Base-by-base conservation (phyloP, 2,113 vertebrate species). In the Bothrops jararaca region DNA sequence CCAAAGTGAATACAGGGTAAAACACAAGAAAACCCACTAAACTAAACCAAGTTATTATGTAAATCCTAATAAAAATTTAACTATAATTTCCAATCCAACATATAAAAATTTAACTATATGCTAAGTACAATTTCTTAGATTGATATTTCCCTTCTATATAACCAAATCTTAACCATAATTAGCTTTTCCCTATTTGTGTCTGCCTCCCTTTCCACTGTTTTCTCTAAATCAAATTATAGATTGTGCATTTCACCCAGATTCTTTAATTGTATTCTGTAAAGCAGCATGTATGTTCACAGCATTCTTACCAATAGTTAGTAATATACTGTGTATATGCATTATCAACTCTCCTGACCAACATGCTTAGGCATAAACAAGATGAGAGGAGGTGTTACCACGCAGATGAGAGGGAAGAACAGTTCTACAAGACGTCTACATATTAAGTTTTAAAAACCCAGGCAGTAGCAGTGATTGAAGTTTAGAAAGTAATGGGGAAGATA, bases 401-500 rank as follows among this genome's bases (percentile, higher is more conserved):
- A 34, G 7, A 42, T 80, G 74, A 80, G 18, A 80, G 74, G 74
- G 34, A 42, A 80, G 18, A 80, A 80, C 50, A 22, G 29, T 53
- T 88, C 26, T 88, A 53, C 26, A 53, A 53, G 50, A 88, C 48
- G n/a, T 54, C 50, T 88, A 53, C 45, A 88, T 56, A n/a, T 26
- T 18, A 56, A 45, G 15, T 22, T 7, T 92, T 89, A 52, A 80
- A 12, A 13, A 39, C 54, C 15, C 42, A 91, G 42, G 94, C 94
- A 95, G 94, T 23, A 26, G 1, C 0, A 88, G 91, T 87, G 91
- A 92, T 93, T 89, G 91, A 3, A 91, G 94, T 96, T 95, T 95
- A 95, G 95, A 96, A 89, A 64, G 87, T 88, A 74, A 80, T n/a
- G 94, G 94, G 95, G 95, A 96, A 96, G 95, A 95, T 95, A 96